phyloP scores from a whole-genome alignment of 2,888 invertebrate genomes.

The Nymphalis urticae region DNA sequence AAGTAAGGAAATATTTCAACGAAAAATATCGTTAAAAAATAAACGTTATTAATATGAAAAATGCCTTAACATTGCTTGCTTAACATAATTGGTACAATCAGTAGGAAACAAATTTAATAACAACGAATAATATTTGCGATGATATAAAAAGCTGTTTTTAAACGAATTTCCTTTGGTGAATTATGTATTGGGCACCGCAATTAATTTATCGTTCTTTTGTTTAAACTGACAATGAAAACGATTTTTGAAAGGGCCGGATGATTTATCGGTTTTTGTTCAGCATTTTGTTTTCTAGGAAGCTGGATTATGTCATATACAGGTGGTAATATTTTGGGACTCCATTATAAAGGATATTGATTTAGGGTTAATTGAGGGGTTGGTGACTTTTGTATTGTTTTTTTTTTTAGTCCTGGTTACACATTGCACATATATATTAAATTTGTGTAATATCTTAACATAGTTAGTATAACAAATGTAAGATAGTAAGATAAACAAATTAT shows the following conservation, averaged over 20 bases:
- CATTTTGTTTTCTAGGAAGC: constrained; percentile 22
- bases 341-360: constrained; percentile 1
- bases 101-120: constrained; percentile 32
- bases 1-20: not conserved
- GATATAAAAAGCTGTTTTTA: constrained; percentile 13
- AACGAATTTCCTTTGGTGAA: constrained; percentile 27
- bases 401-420: too few relatives aligned
- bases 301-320: constrained; percentile 25
- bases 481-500: too few relatives aligned
- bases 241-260: constrained; percentile 29
- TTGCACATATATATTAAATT: too few relatives aligned
- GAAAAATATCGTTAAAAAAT: not conserved
- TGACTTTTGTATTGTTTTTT: not conserved
- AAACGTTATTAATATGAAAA: not conserved
- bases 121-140: constrained; percentile 18
- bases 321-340: constrained; percentile 9
- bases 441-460: too few relatives aligned
- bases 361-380: not conserved
- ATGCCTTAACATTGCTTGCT: not conserved
- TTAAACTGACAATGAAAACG: constrained; percentile 38
- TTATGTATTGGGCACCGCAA: constrained; percentile 37
- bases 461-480: too few relatives aligned
- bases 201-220: constrained; percentile 38
- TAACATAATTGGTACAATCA: constrained; percentile 16
- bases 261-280: constrained; percentile 33